Evolutionary conservation across 2,797 vertebrate species (phyloP).

Genomic region (Parotocinclus haroldoi): DNA sequence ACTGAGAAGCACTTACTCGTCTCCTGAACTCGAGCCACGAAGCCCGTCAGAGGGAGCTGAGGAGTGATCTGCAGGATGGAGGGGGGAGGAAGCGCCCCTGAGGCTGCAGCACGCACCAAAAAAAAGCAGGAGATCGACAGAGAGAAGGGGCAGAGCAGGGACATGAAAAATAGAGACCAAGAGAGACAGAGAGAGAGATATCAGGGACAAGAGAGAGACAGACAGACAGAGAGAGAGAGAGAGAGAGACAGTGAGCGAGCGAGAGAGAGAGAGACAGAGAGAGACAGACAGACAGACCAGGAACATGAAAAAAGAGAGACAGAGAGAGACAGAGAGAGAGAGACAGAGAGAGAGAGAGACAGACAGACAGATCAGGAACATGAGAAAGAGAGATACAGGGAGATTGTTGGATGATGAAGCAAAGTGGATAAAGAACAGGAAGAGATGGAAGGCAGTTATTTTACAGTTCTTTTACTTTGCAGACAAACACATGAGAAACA

Average conservation of each 20-base stretch:
- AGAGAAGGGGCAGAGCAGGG: slow-evolving; percentile 15
- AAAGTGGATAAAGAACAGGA: slow-evolving; percentile 18
- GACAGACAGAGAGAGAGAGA: no score
- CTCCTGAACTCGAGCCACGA: slow-evolving; percentile 96
- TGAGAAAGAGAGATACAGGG: slow-evolving; percentile 3
- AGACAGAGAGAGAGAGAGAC: slow-evolving; percentile 9
- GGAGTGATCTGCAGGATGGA: slow-evolving; percentile 93
- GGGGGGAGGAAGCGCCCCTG: slow-evolving; percentile 84
- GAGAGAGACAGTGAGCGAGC: background rate
- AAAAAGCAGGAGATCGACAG: slow-evolving; percentile 16
- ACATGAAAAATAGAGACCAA: slow-evolving; percentile 5
- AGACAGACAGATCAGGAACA: slow-evolving; percentile 17
- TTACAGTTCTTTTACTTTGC: slow-evolving; percentile 37
- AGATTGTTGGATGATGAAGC: slow-evolving; percentile 22
- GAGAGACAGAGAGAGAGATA: slow-evolving; percentile 1
- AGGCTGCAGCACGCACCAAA: slow-evolving; percentile 71
- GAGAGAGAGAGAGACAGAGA: slow-evolving; percentile 3
- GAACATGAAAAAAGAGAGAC: slow-evolving; percentile 21
- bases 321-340: slow-evolving; percentile 19
- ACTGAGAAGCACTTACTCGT: slow-evolving; percentile 84
- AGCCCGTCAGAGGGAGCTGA: slow-evolving; percentile 96
- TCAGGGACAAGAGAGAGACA: no score
- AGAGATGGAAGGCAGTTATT: slow-evolving; percentile 32
- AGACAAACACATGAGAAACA: no score
- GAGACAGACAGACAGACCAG: no score